Evolutionary conservation across 2,113 vertebrate species (phyloP), one percentile per base, ranked within the genome.

Genomic region (Megaleporinus macrocephalus): DNA sequence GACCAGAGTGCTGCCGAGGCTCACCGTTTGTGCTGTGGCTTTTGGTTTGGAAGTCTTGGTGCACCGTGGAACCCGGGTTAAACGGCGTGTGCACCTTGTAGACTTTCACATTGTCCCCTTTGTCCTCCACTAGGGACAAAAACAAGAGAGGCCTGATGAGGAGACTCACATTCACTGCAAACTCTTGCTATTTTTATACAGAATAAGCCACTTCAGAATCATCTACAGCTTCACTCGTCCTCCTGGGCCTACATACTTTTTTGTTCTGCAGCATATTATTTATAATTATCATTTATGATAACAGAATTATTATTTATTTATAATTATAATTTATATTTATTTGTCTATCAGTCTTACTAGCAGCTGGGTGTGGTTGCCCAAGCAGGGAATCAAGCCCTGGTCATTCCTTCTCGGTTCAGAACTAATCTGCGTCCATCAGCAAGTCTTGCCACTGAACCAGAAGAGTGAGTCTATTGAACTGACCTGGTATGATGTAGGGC

Each of bases 41-140:
- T 29, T 15, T 36, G 2, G 24, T 9, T 47, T 9, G 47, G 27
- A 44, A 36, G 0, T 57, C 73, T 16, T 62, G 0, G 0, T 12
- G 2, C 6, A 66, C 0, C 11, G 24, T 3, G 1, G 80, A 24
- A 0, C 14, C 4, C 18, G 78, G 78, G 86, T 85, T 86, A 87
- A 95, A 94, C 0, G 93, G 93, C 0, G 85, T 90, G 89, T 95
- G 94, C 27, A 89, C 29, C 51, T 94, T 80, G 74, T 95, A 95
- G 36, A 93, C 89, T 76, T 55, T 91, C 47, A 94, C 89, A 12
- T 73, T 76, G 1, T 26, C 59, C 0, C 47, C 70, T 15, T 73
- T 20, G n/a, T 1, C 49, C 0, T 83, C 84, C 0, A 82, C 89
- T 91, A 63, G 61, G 13, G 30, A 63, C 80, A 49, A 27, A 76